phyloP scores from a whole-genome alignment of 2,888 invertebrate species.

The Diplazon laetatorius region DNA sequence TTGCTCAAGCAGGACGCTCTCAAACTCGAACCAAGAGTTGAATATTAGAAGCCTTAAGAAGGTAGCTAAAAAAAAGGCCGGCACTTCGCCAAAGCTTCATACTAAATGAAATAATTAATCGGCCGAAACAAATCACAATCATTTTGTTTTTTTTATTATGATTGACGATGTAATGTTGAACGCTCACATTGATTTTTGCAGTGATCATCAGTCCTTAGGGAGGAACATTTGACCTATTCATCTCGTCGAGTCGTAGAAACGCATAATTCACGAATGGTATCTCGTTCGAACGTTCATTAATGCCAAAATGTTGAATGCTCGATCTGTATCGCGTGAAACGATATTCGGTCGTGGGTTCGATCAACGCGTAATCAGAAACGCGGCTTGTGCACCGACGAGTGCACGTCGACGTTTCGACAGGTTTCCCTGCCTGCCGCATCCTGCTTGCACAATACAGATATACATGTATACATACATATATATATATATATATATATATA shows the following conservation, averaged over 20 bases:
- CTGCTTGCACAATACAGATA: constrained; percentile 20
- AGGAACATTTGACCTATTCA: constrained; percentile 3
- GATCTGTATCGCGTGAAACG: not conserved
- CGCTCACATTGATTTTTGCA: not conserved
- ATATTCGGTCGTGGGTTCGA: not conserved
- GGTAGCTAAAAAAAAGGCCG: no score
- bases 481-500: no score
- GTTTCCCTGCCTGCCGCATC: constrained; percentile 7
- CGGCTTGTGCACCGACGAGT: constrained; percentile 16
- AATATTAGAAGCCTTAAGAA: no score
- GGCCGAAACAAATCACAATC: no score
- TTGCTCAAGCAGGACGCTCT: no score
- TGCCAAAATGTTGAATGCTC: constrained; percentile 18
- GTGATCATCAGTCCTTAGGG: not conserved
- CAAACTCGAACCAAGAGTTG: no score
- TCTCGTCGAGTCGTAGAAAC: not conserved
- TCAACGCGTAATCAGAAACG: constrained; percentile 9
- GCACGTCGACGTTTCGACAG: constrained; percentile 33
- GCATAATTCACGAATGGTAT: not conserved
- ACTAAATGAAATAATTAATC: no score
- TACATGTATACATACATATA: no score
- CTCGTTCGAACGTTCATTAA: constrained; percentile 20
- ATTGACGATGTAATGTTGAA: no score
- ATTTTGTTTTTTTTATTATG: no score
- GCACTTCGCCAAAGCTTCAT: no score